Conservation (phyloP, 2,888 invertebrate genomes). For the Plagodis pulveraria region DNA sequence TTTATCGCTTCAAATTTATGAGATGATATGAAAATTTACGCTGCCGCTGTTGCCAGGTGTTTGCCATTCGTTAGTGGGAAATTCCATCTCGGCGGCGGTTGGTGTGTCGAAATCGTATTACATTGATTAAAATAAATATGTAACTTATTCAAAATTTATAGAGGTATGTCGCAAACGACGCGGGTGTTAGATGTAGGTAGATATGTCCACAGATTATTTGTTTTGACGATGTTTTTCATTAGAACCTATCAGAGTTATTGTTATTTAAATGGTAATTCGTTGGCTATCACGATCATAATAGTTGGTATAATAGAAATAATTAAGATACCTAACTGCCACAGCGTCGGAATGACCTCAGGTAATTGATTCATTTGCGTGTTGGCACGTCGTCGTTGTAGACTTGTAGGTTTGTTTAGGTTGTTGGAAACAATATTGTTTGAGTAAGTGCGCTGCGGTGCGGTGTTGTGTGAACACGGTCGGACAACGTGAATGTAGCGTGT, state of each 20-base stretch:
- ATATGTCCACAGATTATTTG: slow-evolving; percentile 15
- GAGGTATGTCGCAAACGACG: slow-evolving; percentile 25
- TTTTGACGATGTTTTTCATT: slow-evolving; percentile 31
- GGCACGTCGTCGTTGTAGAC: slow-evolving; percentile 47
- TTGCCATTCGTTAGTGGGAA: slow-evolving; percentile 55
- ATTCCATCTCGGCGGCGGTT: slow-evolving; percentile 51
- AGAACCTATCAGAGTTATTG: slow-evolving; percentile 28
- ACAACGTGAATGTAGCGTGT: slow-evolving; percentile 27
- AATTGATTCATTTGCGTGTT: slow-evolving; percentile 52
- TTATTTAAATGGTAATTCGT: slow-evolving; percentile 32
- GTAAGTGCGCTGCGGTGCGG: slow-evolving; percentile 42
- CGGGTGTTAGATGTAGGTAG: slow-evolving; percentile 13
- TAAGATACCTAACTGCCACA: slow-evolving; percentile 17
- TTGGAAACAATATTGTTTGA: slow-evolving; percentile 57
- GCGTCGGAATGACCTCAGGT: slow-evolving; percentile 29
- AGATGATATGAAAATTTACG: slow-evolving; percentile 56
- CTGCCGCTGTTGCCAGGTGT: slow-evolving; percentile 59
- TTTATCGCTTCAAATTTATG: slow-evolving; percentile 59
- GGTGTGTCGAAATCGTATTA: slow-evolving; percentile 39
- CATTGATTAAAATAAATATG: slow-evolving; percentile 33
- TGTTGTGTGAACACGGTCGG: slow-evolving; percentile 1
- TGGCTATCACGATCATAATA: slow-evolving; percentile 30
- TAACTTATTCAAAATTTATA: slow-evolving; percentile 31
- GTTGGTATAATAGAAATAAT: slow-evolving; percentile 30
- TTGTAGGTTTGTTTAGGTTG: slow-evolving; percentile 44